Evolutionary conservation across 2,797 vertebrate genomes (phyloP).

Genomic region (Helostoma temminkii): DNA sequence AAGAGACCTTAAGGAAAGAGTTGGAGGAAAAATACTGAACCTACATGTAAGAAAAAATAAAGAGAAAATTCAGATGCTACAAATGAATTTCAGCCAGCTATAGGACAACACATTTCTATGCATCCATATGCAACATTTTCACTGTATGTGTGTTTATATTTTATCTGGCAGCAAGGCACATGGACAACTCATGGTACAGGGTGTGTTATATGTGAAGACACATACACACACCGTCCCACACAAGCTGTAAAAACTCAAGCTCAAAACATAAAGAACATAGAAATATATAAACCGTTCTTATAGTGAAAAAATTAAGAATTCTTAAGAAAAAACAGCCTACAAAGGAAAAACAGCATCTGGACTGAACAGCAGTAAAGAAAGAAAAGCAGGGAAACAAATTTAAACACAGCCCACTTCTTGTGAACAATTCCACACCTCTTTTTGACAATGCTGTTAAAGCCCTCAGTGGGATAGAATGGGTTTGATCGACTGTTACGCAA

Average conservation of each 20-base stretch:
- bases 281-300: not conserved
- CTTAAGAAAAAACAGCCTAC: too few relatives aligned
- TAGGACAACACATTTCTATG: constrained; percentile 3
- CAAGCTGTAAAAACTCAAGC: not conserved
- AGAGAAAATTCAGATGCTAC: not conserved
- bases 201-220: constrained; percentile 8
- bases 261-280: not conserved
- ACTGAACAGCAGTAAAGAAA: not conserved
- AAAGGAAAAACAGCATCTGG: not conserved
- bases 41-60: not conserved
- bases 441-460: constrained; percentile 49
- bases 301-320: too few relatives aligned
- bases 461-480: constrained; percentile 25
- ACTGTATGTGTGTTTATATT: constrained; percentile 22
- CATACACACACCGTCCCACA: constrained; percentile 10
- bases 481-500: constrained; percentile 63
- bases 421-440: constrained; percentile 33
- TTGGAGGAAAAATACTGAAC: not conserved
- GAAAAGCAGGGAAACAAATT: constrained; percentile 16
- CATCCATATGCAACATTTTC: constrained; percentile 12
- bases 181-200: constrained; percentile 8
- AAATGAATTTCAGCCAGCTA: not conserved
- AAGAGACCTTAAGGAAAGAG: constrained; percentile 2
- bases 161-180: constrained; percentile 11
- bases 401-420: constrained; percentile 29